Evolutionary conservation across 2,888 invertebrate genomes (phyloP), one percentile per base, ranked within the genome.

Genomic region (Drosophila conformis): DNA sequence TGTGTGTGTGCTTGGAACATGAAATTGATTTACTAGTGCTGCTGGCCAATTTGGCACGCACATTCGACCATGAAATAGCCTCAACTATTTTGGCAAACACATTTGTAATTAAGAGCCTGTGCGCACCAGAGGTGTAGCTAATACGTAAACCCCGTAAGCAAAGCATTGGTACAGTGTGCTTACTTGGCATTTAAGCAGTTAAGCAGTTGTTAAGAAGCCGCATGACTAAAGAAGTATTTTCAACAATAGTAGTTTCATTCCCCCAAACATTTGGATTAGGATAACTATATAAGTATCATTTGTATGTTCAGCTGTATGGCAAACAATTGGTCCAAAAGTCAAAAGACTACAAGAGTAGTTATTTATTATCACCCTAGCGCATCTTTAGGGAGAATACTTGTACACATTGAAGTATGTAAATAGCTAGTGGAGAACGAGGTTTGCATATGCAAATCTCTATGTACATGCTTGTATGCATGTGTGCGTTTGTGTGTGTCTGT

Each of bases 11-110:
- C 62, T 62, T 54, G 53, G 67, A 69, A 67, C 73, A 76, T 61
- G 62, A 73, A 77, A 75, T 86, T 79, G 83, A 83, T 86, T 83
- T 83, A 81, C 72, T 73, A 72, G 67, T 65, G 71, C 79, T 72
- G 67, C 64, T 71, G 74, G 76, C 81, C 81, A 73, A 78, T 81
- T 86, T 76, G 73, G 76, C 81, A 73, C 78, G 74, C 72, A 71
- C 69, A 71, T 69, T 78, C 61, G 71, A 46, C 73, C 78, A 70
- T 51, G 52, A 69, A 72, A 68, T 63, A 56, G 59, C 75, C 51
- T 70, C 63, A 59, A 62, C 73, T 69, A 78, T 72, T 56, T 67
- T 69, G 76, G 61, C 84, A 66, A 74, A 74, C 70, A 70, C 74
- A 78, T 58, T 76, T 71, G 83, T 73, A 86, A 83, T 83, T 83